Base-by-base conservation (phyloP, 2,888 invertebrate genomes). In the Amphipyra tragopoginis region DNA sequence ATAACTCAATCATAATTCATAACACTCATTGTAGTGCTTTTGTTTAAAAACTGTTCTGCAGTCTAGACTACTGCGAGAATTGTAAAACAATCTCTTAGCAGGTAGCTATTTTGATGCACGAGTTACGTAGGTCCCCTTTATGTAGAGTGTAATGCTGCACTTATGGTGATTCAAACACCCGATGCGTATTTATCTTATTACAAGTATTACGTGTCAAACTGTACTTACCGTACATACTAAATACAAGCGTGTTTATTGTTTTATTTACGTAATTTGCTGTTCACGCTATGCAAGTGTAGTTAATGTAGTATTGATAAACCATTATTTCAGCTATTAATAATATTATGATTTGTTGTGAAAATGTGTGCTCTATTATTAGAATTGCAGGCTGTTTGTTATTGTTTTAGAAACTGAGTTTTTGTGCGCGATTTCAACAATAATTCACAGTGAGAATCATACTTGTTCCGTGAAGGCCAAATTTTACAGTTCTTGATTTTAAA, bases 91-190 rank as follows among this genome's bases (percentile, higher is more conserved):
- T 79, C 43, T 72, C 47, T 58, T 43, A 49, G 36, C 57, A 44
- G 45, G 55, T 68, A 58, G 54, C 42, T 61, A 57, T 38, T 40
- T 58, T 53, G 34, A 48, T 51, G 38, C 15, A 14, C 33, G 43
- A 57, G 39, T 29, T 45, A 51, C 36, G 48, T 59, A 50, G 42
- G 39, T 42, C 60, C 60, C 67, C 61, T 63, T 65, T 71, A 75
- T 82, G 70, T 76, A 70, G 60, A 59, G 71, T 80, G 68, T 63
- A 68, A 66, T 79, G 83, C 87, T 80, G 85, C 89, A 87, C 86
- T 89, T 87, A 77, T 75, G 60, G 83, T 85, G 87, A 85, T 89
- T 90, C 85, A 80, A 80, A 76, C 70, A 77, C 73, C 72, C 65
- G 70, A 69, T 66, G 77, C 72, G 65, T 75, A 76, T 82, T 85